phyloP scores from a whole-genome alignment of 2,888 invertebrate genomes.

The Sinodicranocentrus sp. region DNA sequence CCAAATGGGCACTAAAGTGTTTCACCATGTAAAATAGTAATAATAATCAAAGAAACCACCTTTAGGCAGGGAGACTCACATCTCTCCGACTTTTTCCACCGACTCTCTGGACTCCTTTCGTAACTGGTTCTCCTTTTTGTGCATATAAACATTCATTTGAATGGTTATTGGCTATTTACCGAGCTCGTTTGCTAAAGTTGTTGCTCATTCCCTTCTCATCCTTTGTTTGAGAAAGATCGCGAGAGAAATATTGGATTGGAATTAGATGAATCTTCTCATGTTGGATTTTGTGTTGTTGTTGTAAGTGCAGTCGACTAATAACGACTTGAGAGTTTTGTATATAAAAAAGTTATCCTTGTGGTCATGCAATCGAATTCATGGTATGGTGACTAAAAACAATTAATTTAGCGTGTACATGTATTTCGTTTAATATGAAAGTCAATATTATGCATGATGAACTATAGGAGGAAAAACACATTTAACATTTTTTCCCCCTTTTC shows the following conservation, averaged over 20 bases:
- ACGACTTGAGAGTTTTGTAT: conserved; percentile 2
- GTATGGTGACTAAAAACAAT: too few species aligned
- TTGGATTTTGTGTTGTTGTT: neutral
- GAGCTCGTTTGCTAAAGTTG: conserved; percentile 25
- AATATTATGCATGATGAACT: too few species aligned
- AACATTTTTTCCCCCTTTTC: conserved; percentile 22
- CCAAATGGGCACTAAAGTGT: conserved; percentile 64
- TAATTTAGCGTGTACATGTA: too few species aligned
- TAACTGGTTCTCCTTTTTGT: conserved; percentile 27
- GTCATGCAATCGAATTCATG: conserved; percentile 24
- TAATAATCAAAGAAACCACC: conserved; percentile 68
- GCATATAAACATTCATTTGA: conserved; percentile 23
- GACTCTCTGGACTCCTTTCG: neutral
- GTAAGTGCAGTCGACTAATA: neutral
- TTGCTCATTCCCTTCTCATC: conserved; percentile 20
- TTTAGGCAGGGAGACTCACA: conserved; percentile 45
- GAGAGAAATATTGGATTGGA: neutral
- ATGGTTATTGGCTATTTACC: conserved; percentile 53
- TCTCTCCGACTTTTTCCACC: neutral
- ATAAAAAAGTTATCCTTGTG: conserved; percentile 1
- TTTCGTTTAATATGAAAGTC: too few species aligned
- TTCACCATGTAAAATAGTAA: conserved; percentile 68
- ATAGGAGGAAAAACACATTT: conserved; percentile 19
- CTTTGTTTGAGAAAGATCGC: conserved; percentile 17
- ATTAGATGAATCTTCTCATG: conserved; percentile 9